A percentile compares a stretch with the other conserved stretches of the same genome.
These are phyloP conservation scores for Apotomis betuletana DNA, from an alignment of 2,888 invertebrate genomes.

Conservation along the genomic window DNA sequence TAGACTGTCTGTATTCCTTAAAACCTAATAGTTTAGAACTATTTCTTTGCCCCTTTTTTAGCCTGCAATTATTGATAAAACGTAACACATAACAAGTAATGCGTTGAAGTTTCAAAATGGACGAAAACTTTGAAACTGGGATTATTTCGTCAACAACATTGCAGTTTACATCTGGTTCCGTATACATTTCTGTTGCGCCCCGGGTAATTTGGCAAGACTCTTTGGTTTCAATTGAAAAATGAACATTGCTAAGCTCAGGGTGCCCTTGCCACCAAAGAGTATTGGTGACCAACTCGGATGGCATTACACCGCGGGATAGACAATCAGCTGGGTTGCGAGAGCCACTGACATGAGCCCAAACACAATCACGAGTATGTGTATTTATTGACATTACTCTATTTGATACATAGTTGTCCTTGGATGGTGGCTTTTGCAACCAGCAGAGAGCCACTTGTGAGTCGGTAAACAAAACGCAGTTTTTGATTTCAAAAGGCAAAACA, in stretches of 20 bases:
- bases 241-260: neutral
- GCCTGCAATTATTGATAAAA: neutral
- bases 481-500: neutral
- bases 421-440: slow-evolving; percentile 10
- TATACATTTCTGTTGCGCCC: too few relatives aligned
- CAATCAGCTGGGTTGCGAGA: slow-evolving; percentile 5
- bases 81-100: slow-evolving; percentile 2
- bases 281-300: slow-evolving; percentile 1
- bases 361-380: neutral
- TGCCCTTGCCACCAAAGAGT: slow-evolving; percentile 3
- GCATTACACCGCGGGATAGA: neutral
- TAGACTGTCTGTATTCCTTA: neutral
- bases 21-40: too few relatives aligned
- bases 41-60: too few relatives aligned
- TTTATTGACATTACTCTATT: neutral
- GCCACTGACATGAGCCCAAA: slow-evolving; percentile 1
- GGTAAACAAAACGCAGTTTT: neutral
- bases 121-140: slow-evolving; percentile 18
- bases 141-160: slow-evolving; percentile 3
- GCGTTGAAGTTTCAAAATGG: slow-evolving; percentile 17
- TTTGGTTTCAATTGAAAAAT: neutral
- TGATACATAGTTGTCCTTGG: neutral
- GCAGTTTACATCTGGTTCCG: neutral
- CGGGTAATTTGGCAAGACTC: too few relatives aligned
- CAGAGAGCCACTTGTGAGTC: slow-evolving; percentile 15